These are phyloP conservation scores for Diorhabda sublineata DNA, from an alignment of 1,140 invertebrate species.

Conservation along the genomic window DNA sequence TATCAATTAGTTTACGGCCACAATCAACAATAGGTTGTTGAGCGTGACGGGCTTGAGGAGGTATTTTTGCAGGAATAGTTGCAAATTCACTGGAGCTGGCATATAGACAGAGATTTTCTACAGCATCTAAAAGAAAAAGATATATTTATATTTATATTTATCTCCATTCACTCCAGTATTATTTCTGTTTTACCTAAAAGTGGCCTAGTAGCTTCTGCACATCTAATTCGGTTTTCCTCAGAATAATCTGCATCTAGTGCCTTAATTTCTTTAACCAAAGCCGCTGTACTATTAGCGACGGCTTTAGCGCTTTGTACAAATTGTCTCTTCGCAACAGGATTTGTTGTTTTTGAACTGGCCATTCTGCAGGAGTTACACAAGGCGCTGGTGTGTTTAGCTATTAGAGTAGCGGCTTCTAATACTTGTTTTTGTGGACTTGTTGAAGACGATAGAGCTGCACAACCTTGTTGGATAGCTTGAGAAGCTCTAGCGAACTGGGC, in stretches of 20 bases:
- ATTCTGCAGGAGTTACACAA: conserved; percentile 91
- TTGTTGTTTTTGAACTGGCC: conserved; percentile 87
- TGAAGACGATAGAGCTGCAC: conserved; percentile 72
- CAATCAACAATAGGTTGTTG: conserved; percentile 86
- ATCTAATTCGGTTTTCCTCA: conserved; percentile 68
- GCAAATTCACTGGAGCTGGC: conserved; percentile 91
- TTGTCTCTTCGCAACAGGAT: conserved; percentile 91
- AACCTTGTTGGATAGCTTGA: conserved; percentile 84
- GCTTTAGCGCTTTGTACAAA: conserved; percentile 97
- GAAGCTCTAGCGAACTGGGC: conserved; percentile 83
- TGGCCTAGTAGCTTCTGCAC: conserved; percentile 77
- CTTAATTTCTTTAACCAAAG: conserved; percentile 93
- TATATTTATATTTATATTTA: background rate
- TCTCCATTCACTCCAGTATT: too few relatives aligned
- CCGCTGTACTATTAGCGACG: conserved; percentile 93
- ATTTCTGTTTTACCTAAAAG: conserved; percentile 56
- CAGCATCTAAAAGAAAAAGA: conserved; percentile 60
- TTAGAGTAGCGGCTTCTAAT: conserved; percentile 84
- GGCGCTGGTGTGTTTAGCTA: conserved; percentile 94
- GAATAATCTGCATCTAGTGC: conserved; percentile 81
- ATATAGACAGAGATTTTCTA: conserved; percentile 89
- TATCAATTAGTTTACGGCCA: conserved; percentile 77
- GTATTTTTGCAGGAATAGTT: conserved; percentile 87
- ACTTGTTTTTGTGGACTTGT: conserved; percentile 81
- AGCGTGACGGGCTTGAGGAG: conserved; percentile 64